Evolutionary conservation across 1,140 invertebrate species (phyloP).

Genomic region (Antheraea mylitta): DNA sequence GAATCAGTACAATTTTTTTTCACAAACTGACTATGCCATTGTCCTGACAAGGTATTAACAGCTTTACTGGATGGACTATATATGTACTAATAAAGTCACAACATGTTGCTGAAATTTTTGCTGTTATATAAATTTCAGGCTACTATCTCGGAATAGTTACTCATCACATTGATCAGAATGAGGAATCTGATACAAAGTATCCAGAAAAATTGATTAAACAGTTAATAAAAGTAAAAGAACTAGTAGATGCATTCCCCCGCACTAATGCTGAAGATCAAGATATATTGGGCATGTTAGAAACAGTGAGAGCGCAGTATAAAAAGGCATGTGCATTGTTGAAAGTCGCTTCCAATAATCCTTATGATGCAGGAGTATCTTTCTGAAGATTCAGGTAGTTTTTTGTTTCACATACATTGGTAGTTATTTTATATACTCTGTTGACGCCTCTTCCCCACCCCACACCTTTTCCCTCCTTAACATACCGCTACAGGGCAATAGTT

Average conservation of each 20-base stretch:
- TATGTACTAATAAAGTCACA: too few relatives aligned
- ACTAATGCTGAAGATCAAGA: constrained; percentile 83
- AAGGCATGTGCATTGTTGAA: constrained; percentile 84
- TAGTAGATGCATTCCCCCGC: constrained; percentile 83
- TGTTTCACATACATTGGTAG: neutral
- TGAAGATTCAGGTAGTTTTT: constrained; percentile 26
- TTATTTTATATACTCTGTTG: too few relatives aligned
- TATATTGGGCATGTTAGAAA: constrained; percentile 80
- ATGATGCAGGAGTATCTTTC: constrained; percentile 68
- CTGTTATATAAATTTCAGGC: constrained; percentile 51
- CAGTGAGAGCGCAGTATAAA: constrained; percentile 83
- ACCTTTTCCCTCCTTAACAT: too few relatives aligned
- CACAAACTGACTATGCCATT: too few relatives aligned
- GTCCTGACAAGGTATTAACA: too few relatives aligned
- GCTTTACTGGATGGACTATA: too few relatives aligned
- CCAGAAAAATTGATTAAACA: constrained; percentile 78
- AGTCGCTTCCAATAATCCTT: constrained; percentile 76
- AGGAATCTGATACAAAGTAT: constrained; percentile 36
- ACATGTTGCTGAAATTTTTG: neutral
- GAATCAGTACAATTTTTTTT: too few relatives aligned
- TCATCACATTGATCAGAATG: constrained; percentile 49
- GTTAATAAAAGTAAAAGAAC: constrained; percentile 78
- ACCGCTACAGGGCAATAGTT: too few relatives aligned
- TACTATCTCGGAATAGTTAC: constrained; percentile 79
- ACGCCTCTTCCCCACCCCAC: too few relatives aligned